These are phyloP conservation scores for Oryzaephilus surinamensis DNA, from an alignment of 1,140 invertebrate genomes.

Conservation along the genomic window DNA sequence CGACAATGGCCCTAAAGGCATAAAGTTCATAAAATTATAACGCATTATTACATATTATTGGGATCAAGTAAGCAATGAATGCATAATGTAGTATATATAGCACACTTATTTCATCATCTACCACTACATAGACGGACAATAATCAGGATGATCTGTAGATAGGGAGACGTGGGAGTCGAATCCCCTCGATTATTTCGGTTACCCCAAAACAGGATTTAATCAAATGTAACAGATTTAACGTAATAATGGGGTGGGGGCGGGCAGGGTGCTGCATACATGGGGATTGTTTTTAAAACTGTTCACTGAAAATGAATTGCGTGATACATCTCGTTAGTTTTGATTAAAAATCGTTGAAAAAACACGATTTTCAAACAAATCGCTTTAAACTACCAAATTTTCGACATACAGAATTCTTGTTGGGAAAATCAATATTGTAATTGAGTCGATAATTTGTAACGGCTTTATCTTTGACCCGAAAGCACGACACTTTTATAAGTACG, in stretches of 20 bases:
- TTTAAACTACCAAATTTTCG: not conserved
- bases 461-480: too few relatives aligned
- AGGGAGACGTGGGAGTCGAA: not conserved
- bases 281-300: not conserved
- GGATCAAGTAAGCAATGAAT: conserved; percentile 12
- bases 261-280: not conserved
- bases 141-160: too few relatives aligned
- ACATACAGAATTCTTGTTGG: not conserved
- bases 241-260: too few relatives aligned
- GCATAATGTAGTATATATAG: conserved; percentile 6
- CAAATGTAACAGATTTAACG: conserved; percentile 18
- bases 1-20: conserved; percentile 2
- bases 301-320: too few relatives aligned
- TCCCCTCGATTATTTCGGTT: too few relatives aligned
- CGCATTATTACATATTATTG: conserved; percentile 12
- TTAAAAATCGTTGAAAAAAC: not conserved
- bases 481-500: too few relatives aligned
- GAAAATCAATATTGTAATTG: too few relatives aligned
- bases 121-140: not conserved
- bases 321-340: not conserved
- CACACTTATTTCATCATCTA: not conserved
- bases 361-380: not conserved
- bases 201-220: conserved; percentile 14
- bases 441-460: too few relatives aligned
- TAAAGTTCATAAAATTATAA: conserved; percentile 11